Evolutionary conservation across 2,888 invertebrate species (phyloP).

Genomic region (Agonopterix arenella): DNA sequence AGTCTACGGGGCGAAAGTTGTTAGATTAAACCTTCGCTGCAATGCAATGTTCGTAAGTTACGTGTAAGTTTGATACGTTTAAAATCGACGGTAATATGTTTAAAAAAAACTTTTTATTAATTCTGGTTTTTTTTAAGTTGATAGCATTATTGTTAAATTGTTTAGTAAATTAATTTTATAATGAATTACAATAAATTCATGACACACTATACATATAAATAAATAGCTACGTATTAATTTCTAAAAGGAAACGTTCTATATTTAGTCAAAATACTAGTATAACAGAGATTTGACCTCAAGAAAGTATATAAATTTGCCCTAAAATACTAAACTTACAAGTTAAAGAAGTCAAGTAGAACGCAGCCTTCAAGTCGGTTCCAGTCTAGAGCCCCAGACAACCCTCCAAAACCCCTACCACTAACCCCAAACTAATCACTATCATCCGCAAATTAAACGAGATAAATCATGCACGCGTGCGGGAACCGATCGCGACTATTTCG

Average conservation of each 20-base stretch:
- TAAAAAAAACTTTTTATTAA: too few species aligned
- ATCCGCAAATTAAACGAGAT: constrained; percentile 17
- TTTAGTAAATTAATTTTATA: too few species aligned
- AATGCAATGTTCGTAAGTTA: constrained; percentile 24
- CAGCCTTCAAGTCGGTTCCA: neutral
- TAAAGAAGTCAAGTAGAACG: neutral
- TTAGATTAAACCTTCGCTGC: constrained; percentile 44
- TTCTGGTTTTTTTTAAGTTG: too few species aligned
- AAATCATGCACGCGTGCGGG: constrained; percentile 17
- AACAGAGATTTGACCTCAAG: too few species aligned
- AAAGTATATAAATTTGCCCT: neutral
- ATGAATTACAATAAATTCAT: too few species aligned
- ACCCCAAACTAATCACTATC: constrained; percentile 8
- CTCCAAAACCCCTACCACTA: constrained; percentile 1
- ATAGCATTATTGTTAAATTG: too few species aligned
- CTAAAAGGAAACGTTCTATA: too few species aligned
- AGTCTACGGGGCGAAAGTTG: constrained; percentile 44
- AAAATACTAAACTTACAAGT: neutral
- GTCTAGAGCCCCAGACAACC: constrained; percentile 7
- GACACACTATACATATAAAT: too few species aligned
- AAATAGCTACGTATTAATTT: too few species aligned
- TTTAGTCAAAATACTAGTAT: too few species aligned
- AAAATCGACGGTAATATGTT: too few species aligned
- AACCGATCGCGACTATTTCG: constrained; percentile 53
- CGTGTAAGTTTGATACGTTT: neutral